phyloP scores from a whole-genome alignment of 2,888 invertebrate genomes.

The Nemoura dubitans region DNA sequence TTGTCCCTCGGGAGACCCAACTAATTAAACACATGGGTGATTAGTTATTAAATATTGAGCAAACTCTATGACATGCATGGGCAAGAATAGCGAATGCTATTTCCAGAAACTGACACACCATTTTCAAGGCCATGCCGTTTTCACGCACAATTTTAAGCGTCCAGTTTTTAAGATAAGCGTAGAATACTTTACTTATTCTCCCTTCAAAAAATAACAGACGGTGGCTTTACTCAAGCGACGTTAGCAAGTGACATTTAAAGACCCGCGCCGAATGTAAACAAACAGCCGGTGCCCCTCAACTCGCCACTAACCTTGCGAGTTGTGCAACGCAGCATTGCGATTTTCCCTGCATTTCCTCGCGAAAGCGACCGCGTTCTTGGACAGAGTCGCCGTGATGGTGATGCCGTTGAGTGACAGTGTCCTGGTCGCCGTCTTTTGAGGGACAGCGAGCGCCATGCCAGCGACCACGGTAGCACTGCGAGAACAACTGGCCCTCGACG shows the following conservation, averaged over 20 bases:
- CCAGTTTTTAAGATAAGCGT: too few relatives aligned
- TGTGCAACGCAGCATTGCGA: slow-evolving; percentile 14
- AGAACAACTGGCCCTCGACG: background rate
- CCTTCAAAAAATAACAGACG: too few relatives aligned
- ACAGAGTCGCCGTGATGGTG: slow-evolving; percentile 46
- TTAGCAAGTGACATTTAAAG: too few relatives aligned
- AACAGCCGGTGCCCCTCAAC: too few relatives aligned
- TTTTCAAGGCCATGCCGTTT: too few relatives aligned
- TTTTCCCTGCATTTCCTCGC: slow-evolving; percentile 41
- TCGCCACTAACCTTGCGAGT: slow-evolving; percentile 40
- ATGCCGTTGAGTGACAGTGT: slow-evolving; percentile 46
- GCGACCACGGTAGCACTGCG: background rate
- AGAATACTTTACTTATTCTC: too few relatives aligned
- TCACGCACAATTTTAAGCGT: too few relatives aligned
- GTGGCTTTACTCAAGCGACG: too few relatives aligned
- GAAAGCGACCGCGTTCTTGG: slow-evolving; percentile 42
- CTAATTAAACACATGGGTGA: background rate
- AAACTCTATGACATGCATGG: background rate
- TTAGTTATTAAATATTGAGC: background rate
- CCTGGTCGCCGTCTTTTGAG: slow-evolving; percentile 42
- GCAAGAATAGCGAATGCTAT: background rate
- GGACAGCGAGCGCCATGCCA: slow-evolving; percentile 44
- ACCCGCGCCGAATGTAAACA: too few relatives aligned
- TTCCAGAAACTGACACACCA: too few relatives aligned
- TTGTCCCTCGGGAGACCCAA: background rate